phyloP scores from a whole-genome alignment of 2,888 invertebrate genomes.

The Torymus aiolomorphi region DNA sequence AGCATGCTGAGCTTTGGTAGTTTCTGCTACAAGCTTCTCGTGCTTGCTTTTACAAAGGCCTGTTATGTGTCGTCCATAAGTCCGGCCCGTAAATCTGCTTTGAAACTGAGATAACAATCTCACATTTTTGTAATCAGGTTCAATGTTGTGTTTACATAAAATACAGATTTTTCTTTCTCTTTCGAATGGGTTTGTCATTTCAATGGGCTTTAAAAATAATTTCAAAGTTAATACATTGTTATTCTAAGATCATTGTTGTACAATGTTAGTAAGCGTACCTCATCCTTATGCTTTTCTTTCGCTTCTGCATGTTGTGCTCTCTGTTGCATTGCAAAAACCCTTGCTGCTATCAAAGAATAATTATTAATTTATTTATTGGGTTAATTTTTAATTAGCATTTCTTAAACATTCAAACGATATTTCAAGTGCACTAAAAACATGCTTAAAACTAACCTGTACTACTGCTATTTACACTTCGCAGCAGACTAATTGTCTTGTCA shows the following conservation, averaged over 20 bases:
- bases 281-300: slow-evolving; percentile 23
- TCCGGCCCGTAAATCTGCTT: slow-evolving; percentile 93
- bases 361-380: background rate
- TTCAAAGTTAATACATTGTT: background rate
- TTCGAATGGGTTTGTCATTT: slow-evolving; percentile 84
- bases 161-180: slow-evolving; percentile 86
- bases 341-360: background rate
- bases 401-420: background rate
- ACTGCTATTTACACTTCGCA: slow-evolving; percentile 17
- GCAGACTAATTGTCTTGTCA: slow-evolving; percentile 27
- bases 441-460: slow-evolving; percentile 48
- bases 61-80: slow-evolving; percentile 95
- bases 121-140: slow-evolving; percentile 93
- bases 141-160: slow-evolving; percentile 88
- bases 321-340: slow-evolving; percentile 10
- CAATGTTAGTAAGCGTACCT: slow-evolving; percentile 19
- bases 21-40: slow-evolving; percentile 83
- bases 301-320: slow-evolving; percentile 8
- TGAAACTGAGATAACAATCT: slow-evolving; percentile 95
- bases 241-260: background rate
- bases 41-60: slow-evolving; percentile 93
- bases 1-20: slow-evolving; percentile 84
- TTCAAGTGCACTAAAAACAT: background rate
- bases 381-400: background rate
- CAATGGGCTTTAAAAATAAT: slow-evolving; percentile 63